Percentiles rank a stretch among this genome's conserved stretches.
Conservation (phyloP, 2,888 invertebrate genomes). For the Graphium colonna region DNA sequence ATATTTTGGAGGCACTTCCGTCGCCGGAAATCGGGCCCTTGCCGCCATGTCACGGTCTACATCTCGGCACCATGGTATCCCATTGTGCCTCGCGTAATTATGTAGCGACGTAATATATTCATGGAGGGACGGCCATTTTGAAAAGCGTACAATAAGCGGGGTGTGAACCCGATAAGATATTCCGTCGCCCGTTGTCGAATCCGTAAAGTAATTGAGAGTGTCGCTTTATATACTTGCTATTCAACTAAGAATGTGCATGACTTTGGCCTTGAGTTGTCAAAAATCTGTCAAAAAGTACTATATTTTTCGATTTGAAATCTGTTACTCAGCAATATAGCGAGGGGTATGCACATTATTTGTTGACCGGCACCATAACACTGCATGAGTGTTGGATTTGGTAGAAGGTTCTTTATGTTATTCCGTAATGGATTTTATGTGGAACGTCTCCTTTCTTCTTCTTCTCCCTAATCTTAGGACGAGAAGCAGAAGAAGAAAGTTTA, state of each 20-base stretch:
- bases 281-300: too few relatives aligned
- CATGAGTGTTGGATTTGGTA: not conserved
- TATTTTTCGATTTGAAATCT: too few relatives aligned
- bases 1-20: conserved; percentile 8
- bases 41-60: conserved; percentile 13
- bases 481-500: too few relatives aligned
- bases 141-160: conserved; percentile 20
- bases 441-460: too few relatives aligned
- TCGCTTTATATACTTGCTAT: conserved; percentile 7
- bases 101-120: conserved; percentile 33
- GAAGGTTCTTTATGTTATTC: not conserved
- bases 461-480: too few relatives aligned
- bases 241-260: too few relatives aligned
- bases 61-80: conserved; percentile 23
- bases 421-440: too few relatives aligned
- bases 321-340: too few relatives aligned
- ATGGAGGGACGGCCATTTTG: conserved; percentile 30
- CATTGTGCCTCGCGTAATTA: conserved; percentile 33
- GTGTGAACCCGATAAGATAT: conserved; percentile 19
- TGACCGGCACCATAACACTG: not conserved
- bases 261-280: too few relatives aligned
- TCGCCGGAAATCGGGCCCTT: conserved; percentile 15
- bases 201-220: conserved; percentile 18
- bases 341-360: too few relatives aligned
- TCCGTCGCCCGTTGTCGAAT: conserved; percentile 8